These are phyloP conservation scores for Druceiella hillmani DNA, from an alignment of 2,888 invertebrate genomes.

Conservation along the genomic window DNA sequence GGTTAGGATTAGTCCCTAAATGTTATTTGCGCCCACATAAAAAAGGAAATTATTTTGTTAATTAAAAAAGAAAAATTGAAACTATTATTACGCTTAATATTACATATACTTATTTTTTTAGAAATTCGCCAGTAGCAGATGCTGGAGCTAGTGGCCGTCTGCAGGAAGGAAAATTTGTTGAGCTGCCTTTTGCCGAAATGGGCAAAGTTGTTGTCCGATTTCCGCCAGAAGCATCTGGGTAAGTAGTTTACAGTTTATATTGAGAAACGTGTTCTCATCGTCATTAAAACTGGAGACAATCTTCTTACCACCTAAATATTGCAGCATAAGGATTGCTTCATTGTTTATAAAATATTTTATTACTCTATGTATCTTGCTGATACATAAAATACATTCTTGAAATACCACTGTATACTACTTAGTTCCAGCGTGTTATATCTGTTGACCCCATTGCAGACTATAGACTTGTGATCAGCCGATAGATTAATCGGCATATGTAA, in stretches of 20 bases:
- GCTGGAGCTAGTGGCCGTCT: slow-evolving; percentile 50
- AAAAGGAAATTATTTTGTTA: background rate
- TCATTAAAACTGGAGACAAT: background rate
- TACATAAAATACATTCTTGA: too few relatives aligned
- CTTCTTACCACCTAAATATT: too few relatives aligned
- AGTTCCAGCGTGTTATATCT: too few relatives aligned
- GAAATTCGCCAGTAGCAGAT: slow-evolving; percentile 36
- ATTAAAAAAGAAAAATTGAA: too few relatives aligned
- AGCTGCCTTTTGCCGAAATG: slow-evolving; percentile 93
- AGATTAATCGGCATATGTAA: too few relatives aligned
- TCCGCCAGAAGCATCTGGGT: slow-evolving; percentile 99
- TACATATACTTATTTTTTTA: slow-evolving; percentile 17
- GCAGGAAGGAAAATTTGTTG: slow-evolving; percentile 95
- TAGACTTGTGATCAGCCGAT: too few relatives aligned
- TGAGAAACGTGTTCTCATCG: background rate
- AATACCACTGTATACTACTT: too few relatives aligned
- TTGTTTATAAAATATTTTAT: too few relatives aligned
- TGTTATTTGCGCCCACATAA: background rate
- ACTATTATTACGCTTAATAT: background rate
- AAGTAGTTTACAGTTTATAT: slow-evolving; percentile 24
- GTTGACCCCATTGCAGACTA: too few relatives aligned
- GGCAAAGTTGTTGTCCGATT: slow-evolving; percentile 98
- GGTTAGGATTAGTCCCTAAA: background rate
- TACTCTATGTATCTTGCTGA: too few relatives aligned
- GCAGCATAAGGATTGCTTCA: too few relatives aligned